Evolutionary conservation across 1,140 invertebrate species (phyloP).

Genomic region (Hyposmocoma kahamanoa): DNA sequence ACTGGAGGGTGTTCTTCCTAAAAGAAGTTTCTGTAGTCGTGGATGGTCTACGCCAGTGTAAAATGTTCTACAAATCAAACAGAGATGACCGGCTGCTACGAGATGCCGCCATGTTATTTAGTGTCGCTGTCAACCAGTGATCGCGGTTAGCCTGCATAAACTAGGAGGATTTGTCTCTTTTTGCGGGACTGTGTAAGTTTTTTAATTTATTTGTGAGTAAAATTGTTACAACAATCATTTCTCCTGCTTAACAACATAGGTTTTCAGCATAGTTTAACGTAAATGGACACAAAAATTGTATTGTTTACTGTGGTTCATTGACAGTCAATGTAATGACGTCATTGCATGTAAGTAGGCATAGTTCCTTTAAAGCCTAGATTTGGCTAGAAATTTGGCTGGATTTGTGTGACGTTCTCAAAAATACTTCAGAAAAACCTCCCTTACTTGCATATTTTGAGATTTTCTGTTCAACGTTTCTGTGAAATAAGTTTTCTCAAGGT

Average conservation of each 20-base stretch:
- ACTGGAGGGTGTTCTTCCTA: neutral
- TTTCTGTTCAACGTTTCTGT: conserved; percentile 5
- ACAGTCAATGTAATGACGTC: conserved; percentile 65
- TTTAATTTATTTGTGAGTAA: neutral
- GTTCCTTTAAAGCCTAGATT: neutral
- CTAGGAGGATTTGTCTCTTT: conserved; percentile 32
- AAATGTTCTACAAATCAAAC: conserved; percentile 26
- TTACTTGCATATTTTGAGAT: neutral
- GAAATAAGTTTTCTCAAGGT: conserved; percentile 18
- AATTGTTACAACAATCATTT: too few species aligned
- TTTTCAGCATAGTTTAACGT: too few species aligned
- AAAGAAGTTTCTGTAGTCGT: neutral
- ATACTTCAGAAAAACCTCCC: too few species aligned
- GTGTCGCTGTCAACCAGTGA: conserved; percentile 65
- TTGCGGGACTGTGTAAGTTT: conserved; percentile 24
- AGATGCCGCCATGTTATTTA: conserved; percentile 72
- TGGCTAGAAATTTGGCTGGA: neutral
- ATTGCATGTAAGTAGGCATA: conserved; percentile 24
- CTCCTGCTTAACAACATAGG: too few species aligned
- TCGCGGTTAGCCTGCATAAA: conserved; percentile 45
- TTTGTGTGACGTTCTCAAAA: neutral
- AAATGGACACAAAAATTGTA: too few species aligned
- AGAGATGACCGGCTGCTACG: conserved; percentile 60
- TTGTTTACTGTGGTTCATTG: conserved; percentile 67
- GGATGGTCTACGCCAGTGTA: conserved; percentile 12